phyloP scores from a whole-genome alignment of 2,797 vertebrate species.

The Hemibagrus guttatus region DNA sequence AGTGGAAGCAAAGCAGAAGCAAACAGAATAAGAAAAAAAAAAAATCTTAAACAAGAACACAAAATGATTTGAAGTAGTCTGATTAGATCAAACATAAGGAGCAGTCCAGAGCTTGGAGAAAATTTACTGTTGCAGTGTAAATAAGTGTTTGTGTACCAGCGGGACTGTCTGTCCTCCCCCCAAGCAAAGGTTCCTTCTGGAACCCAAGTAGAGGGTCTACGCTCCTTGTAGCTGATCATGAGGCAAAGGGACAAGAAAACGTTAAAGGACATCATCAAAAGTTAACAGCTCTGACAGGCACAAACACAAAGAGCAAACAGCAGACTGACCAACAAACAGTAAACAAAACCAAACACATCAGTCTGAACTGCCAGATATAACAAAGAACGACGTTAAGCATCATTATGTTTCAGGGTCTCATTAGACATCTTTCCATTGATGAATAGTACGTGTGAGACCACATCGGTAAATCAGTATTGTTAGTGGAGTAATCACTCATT shows the following conservation, averaged over 20 bases:
- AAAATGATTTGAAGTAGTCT: neutral
- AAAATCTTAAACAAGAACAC: neutral
- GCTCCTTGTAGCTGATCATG: slow-evolving; percentile 53
- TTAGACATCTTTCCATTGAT: neutral
- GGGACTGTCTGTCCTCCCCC: slow-evolving; percentile 65
- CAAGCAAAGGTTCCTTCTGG: slow-evolving; percentile 69
- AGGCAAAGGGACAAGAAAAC: slow-evolving; percentile 57
- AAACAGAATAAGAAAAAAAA: neutral
- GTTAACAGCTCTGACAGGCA: neutral
- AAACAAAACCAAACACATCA: neutral
- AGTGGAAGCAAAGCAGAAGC: neutral
- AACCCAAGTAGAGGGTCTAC: slow-evolving; percentile 64
- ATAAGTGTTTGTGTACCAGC: slow-evolving; percentile 62
- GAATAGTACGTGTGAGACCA: neutral
- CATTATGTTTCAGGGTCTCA: neutral
- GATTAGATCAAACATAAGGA: neutral
- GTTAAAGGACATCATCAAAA: neutral
- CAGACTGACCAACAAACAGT: neutral
- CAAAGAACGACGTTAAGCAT: neutral
- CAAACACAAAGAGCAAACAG: neutral
- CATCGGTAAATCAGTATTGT: neutral
- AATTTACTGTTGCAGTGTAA: neutral
- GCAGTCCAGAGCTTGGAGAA: neutral
- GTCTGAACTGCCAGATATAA: neutral
- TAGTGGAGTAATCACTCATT: neutral